Evolutionary conservation across 2,797 vertebrate genomes (phyloP).

Genomic region (Helicolenus hilgendorfi): DNA sequence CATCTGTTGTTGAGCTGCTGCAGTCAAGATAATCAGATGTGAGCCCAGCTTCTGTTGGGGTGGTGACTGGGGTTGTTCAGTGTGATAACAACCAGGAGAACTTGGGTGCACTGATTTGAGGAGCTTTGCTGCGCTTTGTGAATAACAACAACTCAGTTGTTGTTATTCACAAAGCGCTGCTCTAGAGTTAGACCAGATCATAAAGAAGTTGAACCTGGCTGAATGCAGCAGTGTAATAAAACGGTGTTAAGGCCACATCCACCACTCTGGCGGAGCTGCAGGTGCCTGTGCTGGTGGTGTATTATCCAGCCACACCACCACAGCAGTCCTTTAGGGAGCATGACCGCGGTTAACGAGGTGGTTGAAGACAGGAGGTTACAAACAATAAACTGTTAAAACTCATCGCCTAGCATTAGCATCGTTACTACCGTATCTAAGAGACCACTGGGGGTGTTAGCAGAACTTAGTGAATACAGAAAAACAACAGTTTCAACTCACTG

Average conservation of each 20-base stretch:
- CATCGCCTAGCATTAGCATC: not conserved
- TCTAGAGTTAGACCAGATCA: not conserved
- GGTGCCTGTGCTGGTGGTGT: slow-evolving; percentile 51
- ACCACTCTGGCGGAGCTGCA: slow-evolving; percentile 18
- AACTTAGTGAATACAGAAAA: not conserved
- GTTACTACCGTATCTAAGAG: not conserved
- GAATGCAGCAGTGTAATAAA: not conserved
- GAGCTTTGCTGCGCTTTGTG: not conserved
- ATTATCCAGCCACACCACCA: slow-evolving; percentile 6
- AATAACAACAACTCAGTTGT: not conserved
- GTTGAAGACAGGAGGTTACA: not conserved
- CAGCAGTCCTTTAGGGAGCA: slow-evolving; percentile 54
- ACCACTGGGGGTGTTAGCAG: not conserved
- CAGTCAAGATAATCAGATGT: not conserved
- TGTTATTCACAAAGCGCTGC: too few relatives aligned
- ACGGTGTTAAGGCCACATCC: not conserved
- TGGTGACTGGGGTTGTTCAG: too few relatives aligned
- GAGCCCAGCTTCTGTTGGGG: not conserved
- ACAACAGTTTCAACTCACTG: slow-evolving; percentile 86
- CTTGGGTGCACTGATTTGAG: slow-evolving; percentile 42
- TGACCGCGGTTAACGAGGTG: slow-evolving; percentile 14
- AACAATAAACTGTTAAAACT: not conserved
- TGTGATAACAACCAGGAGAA: not conserved
- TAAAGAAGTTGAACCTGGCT: not conserved
- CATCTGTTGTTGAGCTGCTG: not conserved